A percentile compares a stretch with the other conserved stretches of the same genome.
These are phyloP conservation scores for Pollenia labialis DNA, from an alignment of 2,888 invertebrate genomes.

Conservation along the genomic window DNA sequence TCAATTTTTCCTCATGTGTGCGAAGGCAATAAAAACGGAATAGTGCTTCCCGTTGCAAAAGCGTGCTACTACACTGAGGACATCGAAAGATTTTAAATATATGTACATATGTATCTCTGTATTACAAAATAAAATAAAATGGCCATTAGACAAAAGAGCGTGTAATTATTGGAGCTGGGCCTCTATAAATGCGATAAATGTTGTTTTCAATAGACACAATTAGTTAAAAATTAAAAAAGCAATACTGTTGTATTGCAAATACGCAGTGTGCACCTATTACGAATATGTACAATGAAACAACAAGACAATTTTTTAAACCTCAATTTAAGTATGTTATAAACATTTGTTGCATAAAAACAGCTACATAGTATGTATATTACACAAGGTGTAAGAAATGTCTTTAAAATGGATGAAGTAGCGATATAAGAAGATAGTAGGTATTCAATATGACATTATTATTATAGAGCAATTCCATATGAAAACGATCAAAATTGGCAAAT, in stretches of 20 bases:
- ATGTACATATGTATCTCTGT: no score
- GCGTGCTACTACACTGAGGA: not conserved
- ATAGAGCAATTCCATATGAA: no score
- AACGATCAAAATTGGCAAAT: no score
- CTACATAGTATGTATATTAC: no score
- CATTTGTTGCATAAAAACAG: not conserved
- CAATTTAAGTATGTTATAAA: slow-evolving; percentile 8
- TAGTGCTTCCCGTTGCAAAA: not conserved
- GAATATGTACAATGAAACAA: not conserved
- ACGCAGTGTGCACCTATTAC: slow-evolving; percentile 35
- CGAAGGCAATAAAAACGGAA: not conserved
- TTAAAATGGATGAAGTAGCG: not conserved
- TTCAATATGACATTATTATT: no score
- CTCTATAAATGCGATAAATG: not conserved
- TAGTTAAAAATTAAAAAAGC: no score
- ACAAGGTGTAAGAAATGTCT: no score
- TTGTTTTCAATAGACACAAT: not conserved
- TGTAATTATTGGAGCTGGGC: not conserved
- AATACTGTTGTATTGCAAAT: slow-evolving; percentile 17
- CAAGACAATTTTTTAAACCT: not conserved
- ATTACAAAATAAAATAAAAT: not conserved
- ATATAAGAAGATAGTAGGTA: not conserved
- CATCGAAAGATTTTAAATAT: not conserved
- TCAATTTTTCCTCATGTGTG: not conserved
- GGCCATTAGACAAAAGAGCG: not conserved